phyloP scores from a whole-genome alignment of 2,797 vertebrate genomes.

The Esox masquinongy region DNA sequence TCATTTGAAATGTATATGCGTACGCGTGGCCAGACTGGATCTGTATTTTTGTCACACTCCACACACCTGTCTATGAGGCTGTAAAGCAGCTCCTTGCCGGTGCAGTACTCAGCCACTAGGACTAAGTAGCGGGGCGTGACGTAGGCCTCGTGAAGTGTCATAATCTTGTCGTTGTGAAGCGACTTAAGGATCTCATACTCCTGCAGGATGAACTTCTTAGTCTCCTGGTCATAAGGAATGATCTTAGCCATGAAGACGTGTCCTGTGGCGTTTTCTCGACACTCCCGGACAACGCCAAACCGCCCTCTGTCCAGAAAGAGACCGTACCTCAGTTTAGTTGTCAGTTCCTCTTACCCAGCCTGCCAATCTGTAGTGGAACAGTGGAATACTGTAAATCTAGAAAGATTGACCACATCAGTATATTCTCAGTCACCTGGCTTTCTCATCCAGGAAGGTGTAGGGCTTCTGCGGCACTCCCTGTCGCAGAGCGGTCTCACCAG shows the following conservation, averaged over 20 bases:
- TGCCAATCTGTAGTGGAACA: not conserved
- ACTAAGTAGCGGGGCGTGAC: constrained; percentile 95
- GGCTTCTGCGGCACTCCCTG: constrained; percentile 94
- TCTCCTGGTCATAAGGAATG: constrained; percentile 84
- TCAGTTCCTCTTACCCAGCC: not conserved
- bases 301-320: constrained; percentile 77
- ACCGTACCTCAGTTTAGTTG: not conserved
- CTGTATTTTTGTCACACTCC: not conserved
- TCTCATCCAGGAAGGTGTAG: constrained; percentile 94
- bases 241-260: constrained; percentile 94
- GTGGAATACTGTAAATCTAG: not conserved
- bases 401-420: not conserved
- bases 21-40: not conserved
- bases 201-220: constrained; percentile 82
- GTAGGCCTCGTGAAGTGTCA: constrained; percentile 93
- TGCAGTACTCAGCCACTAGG: constrained; percentile 90
- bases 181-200: constrained; percentile 93
- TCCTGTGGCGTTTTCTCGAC: constrained; percentile 90
- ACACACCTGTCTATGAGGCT: constrained; percentile 86
- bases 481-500: constrained; percentile 68
- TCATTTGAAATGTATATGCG: not conserved
- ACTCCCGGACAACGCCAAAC: constrained; percentile 89
- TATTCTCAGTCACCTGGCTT: constrained; percentile 80
- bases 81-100: constrained; percentile 90
- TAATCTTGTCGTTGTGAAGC: constrained; percentile 85